phyloP scores from a whole-genome alignment of 2,888 invertebrate species.

The Autographa gamma region DNA sequence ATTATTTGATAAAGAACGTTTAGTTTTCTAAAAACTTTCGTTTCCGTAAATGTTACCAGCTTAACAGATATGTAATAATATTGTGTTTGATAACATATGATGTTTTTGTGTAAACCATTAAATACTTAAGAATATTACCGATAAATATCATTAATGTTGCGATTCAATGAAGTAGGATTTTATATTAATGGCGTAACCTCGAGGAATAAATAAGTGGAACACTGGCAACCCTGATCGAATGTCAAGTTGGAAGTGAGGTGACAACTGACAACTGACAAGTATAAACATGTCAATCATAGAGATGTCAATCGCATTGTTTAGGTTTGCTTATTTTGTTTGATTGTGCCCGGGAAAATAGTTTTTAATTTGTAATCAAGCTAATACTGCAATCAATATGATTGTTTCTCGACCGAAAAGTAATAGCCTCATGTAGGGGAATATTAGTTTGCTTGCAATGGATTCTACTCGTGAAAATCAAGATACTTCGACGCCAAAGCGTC shows the following conservation, averaged over 20 bases:
- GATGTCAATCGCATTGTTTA: neutral
- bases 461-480: constrained; percentile 57
- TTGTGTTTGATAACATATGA: no score
- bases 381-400: neutral
- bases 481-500: constrained; percentile 80
- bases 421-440: neutral
- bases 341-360: neutral
- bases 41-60: neutral
- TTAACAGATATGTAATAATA: no score
- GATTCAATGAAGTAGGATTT: no score
- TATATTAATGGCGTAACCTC: no score
- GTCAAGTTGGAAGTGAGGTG: neutral
- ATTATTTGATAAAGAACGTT: neutral
- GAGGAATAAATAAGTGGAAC: neutral
- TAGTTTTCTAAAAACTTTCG: neutral
- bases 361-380: neutral
- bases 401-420: neutral
- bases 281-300: constrained; percentile 3
- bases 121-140: no score
- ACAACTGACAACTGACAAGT: neutral
- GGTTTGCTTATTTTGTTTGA: neutral
- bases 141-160: no score
- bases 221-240: neutral
- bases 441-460: constrained; percentile 58
- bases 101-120: no score